These are phyloP conservation scores for Anhinga anhinga DNA, from an alignment of 2,113 vertebrate species.

Conservation along the genomic window DNA sequence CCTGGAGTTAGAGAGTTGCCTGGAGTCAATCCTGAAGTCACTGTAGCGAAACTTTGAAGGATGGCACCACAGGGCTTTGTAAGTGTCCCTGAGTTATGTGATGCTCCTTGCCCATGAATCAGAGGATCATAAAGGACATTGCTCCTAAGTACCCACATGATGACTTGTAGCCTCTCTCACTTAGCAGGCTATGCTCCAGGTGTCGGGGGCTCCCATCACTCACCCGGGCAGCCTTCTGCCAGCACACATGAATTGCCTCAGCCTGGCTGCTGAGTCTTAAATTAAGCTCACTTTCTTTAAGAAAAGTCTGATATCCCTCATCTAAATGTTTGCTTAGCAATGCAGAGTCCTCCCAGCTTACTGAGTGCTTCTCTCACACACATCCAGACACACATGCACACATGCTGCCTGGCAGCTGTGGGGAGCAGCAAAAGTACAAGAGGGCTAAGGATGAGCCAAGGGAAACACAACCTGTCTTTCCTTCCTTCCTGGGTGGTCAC, in stretches of 20 bases:
- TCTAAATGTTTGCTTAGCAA: neutral
- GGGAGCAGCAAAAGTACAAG: neutral
- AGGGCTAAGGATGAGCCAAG: neutral
- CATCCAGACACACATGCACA: neutral
- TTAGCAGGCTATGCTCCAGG: neutral
- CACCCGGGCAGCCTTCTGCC: neutral
- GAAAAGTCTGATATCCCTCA: neutral
- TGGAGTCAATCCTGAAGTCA: neutral
- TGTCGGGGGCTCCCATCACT: conserved; percentile 29
- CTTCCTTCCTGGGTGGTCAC: neutral
- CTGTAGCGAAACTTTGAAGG: conserved; percentile 13
- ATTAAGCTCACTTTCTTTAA: neutral
- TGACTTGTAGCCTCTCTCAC: conserved; percentile 9
- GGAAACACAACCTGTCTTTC: neutral
- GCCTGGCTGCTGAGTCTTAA: neutral
- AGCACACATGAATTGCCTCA: neutral
- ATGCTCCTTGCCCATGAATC: conserved; percentile 43
- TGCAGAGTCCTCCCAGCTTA: neutral
- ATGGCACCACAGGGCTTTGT: conserved; percentile 28
- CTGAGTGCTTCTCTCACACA: rapidly evolving
- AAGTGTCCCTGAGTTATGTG: conserved; percentile 40
- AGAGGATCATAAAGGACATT: conserved; percentile 38
- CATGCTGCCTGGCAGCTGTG: neutral
- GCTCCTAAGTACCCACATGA: conserved; percentile 21
- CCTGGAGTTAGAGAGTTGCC: neutral